phyloP scores from a whole-genome alignment of 2,113 vertebrate genomes.

The Erpornis zantholeuca region DNA sequence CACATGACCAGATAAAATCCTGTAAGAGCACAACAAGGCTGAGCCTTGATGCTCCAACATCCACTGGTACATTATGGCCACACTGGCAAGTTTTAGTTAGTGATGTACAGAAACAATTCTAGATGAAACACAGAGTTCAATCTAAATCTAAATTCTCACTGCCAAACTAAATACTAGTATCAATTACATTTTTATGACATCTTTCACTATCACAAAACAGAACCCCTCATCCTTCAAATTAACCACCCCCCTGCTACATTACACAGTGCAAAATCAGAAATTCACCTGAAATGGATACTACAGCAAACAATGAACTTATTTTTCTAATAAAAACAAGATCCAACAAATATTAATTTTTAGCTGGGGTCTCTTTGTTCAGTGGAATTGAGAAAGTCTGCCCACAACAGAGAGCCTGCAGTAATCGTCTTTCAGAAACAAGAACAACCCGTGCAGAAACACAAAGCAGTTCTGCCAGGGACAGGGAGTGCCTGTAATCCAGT shows the following conservation, averaged over 20 bases:
- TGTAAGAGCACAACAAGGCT: background rate
- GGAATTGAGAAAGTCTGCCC: conserved; percentile 32
- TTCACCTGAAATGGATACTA: conserved; percentile 21
- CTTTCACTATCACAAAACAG: background rate
- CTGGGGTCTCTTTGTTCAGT: conserved; percentile 31
- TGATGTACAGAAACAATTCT: background rate
- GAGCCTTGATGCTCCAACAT: background rate
- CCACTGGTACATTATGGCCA: background rate
- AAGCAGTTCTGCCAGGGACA: conserved; percentile 67
- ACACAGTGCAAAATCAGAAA: background rate
- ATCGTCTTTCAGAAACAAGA: conserved; percentile 31
- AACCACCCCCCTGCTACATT: background rate
- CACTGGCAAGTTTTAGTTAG: background rate
- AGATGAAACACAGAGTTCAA: background rate
- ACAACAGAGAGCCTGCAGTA: conserved; percentile 14
- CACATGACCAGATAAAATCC: background rate
- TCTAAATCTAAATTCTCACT: background rate
- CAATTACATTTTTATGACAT: background rate
- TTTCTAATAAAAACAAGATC: conserved; percentile 15
- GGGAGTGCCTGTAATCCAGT: conserved; percentile 73
- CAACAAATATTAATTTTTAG: conserved; percentile 38
- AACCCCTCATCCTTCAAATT: background rate
- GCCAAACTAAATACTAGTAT: background rate
- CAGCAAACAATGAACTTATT: conserved; percentile 23
- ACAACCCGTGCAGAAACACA: conserved; percentile 57